Conservation (phyloP, 2,113 vertebrate genomes). For the Dicrurus megarhynchus region DNA sequence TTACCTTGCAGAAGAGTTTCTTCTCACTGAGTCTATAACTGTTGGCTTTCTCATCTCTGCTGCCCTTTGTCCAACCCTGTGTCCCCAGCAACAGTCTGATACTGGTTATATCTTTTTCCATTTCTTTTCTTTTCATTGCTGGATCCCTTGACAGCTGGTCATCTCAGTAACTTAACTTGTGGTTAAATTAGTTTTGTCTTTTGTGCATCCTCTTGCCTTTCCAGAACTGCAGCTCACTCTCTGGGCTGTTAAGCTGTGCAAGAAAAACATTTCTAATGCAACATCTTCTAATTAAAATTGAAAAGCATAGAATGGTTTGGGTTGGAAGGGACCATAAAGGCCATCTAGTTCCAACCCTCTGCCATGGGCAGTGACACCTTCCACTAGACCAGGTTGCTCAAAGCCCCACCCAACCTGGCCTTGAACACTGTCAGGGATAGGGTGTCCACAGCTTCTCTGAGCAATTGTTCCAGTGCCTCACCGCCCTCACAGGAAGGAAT, state of each 20-base stretch:
- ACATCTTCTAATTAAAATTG: background rate
- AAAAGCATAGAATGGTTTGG: background rate
- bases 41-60: background rate
- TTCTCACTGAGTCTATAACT: background rate
- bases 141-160: background rate
- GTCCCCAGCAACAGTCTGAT: background rate
- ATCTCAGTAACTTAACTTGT: background rate
- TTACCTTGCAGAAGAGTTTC: background rate
- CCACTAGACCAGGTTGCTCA: background rate
- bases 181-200: background rate
- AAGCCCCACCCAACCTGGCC: background rate
- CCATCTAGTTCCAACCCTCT: background rate
- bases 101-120: background rate
- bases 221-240: background rate
- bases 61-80: background rate
- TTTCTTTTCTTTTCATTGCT: background rate
- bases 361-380: background rate
- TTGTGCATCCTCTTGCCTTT: background rate
- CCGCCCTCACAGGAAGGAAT: background rate
- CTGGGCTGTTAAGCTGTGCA: background rate
- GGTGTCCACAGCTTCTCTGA: background rate
- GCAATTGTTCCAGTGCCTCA: background rate
- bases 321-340: background rate
- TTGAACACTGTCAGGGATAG: background rate
- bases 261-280: background rate